Conservation (phyloP, 2,888 invertebrate genomes). For the Lordiphosa andalusiaca region DNA sequence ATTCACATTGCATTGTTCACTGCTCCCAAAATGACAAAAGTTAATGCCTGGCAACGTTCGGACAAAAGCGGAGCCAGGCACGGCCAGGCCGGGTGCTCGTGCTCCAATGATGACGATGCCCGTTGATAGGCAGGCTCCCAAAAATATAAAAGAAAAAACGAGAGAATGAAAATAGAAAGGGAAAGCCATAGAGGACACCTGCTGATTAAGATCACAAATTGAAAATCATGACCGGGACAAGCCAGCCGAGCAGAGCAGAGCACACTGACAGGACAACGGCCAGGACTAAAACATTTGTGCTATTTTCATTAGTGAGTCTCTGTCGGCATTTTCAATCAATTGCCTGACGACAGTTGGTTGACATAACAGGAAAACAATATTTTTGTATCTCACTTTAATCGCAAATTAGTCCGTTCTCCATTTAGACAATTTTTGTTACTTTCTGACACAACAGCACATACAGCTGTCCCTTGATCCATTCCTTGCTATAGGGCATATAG, state of each 20-base stretch:
- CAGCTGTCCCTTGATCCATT: constrained; percentile 4
- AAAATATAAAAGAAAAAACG: constrained; percentile 3
- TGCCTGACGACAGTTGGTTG: neutral
- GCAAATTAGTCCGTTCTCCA: neutral
- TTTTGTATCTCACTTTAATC: neutral
- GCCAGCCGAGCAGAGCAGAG: no score
- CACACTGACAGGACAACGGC: neutral
- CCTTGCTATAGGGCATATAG: neutral
- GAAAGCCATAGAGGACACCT: constrained; percentile 66
- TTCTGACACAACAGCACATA: neutral
- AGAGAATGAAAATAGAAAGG: constrained; percentile 10
- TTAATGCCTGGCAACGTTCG: constrained; percentile 70
- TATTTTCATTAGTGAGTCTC: no score
- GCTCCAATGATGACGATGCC: constrained; percentile 40
- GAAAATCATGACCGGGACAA: constrained; percentile 60
- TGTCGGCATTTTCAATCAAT: neutral
- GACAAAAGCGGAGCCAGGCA: constrained; percentile 54
- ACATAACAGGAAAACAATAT: neutral
- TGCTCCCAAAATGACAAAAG: constrained; percentile 65
- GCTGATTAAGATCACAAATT: constrained; percentile 78
- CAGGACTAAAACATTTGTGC: no score
- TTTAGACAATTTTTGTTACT: neutral
- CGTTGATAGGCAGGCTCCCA: constrained; percentile 54
- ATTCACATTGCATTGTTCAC: constrained; percentile 70
- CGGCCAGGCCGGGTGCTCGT: constrained; percentile 20